Conservation (phyloP, 2,888 invertebrate genomes). For the Orthosia gothica region DNA sequence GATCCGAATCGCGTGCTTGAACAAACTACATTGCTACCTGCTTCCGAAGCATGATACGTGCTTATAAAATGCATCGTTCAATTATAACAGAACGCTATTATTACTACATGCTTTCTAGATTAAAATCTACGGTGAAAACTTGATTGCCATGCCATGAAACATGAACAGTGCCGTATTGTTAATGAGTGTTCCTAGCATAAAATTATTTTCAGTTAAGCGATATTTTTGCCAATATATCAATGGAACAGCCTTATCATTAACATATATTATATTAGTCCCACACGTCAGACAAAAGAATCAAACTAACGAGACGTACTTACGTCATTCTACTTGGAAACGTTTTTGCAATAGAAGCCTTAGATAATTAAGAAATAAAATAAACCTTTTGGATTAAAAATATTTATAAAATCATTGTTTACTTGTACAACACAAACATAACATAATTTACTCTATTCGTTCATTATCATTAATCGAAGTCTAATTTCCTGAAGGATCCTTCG, state of each 20-base stretch:
- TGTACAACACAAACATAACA: conserved; percentile 26
- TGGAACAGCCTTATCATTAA: not conserved
- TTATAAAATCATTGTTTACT: conserved; percentile 16
- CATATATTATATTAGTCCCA: not conserved
- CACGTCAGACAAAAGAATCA: not conserved
- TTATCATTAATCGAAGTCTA: conserved; percentile 85
- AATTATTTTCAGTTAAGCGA: not conserved
- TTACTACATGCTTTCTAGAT: conserved; percentile 47
- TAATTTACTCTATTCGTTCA: conserved; percentile 27
- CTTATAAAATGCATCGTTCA: conserved; percentile 49
- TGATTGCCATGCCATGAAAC: conserved; percentile 19
- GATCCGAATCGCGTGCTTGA: conserved; percentile 35
- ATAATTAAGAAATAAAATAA: not conserved
- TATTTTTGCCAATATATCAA: conserved; percentile 2
- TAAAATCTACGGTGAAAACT: conserved; percentile 43
- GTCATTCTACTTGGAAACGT: not conserved
- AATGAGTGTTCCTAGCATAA: not conserved
- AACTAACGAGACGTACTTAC: not conserved
- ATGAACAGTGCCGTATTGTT: conserved; percentile 3
- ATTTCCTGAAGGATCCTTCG: conserved; percentile 85
- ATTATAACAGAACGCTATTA: conserved; percentile 39
- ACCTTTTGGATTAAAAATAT: not conserved
- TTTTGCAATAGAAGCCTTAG: not conserved
- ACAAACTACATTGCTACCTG: conserved; percentile 45
- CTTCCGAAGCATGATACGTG: conserved; percentile 50